Base-by-base conservation (phyloP, 2,797 vertebrate genomes). In the Odontamblyopus lacepedii region DNA sequence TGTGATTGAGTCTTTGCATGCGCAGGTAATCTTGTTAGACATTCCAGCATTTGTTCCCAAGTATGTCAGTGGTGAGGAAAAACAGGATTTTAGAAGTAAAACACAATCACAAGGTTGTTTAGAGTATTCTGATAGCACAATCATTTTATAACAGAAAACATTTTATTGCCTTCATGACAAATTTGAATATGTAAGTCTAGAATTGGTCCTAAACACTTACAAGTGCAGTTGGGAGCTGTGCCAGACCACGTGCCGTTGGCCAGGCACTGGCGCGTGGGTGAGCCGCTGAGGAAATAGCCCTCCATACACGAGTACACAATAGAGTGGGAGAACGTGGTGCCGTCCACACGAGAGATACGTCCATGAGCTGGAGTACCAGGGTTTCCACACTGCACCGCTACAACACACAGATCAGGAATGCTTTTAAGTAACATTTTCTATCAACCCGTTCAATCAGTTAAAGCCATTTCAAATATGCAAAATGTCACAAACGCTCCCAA, bases 211-310 rank as follows among this genome's bases (percentile, higher is more conserved):
- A 9, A 53, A 78, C 70, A 91, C 96, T 94, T 93, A 98, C 98
- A 91, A 89, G 97, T 98, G 89, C 98, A 99, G 87, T 98, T 98
- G 77, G 98, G 97, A 81, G 96, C 89, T 0, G 83, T 84, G 75
- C 96, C 96, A 77, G 97, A 97, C 98, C 98, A 99, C 0, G 98
- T 98, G 86, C 96, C 96, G 68, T 99, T 99, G 71, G 96, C 96
- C 76, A 97, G 94, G 80, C 98, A 99, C 55, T 97, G 96, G 51
- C 97, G 94, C 19, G 93, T 91, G 23, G 92, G 95, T 8, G 93
- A 92, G 27, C 98, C 98, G 16, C 94, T 95, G 78, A 99, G 95
- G 72, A 96, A 92, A 67, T 97, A 99, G 29, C 96, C 97, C 57
- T 98, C 97, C 86, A 95, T 83, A 9, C 98, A 99, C 1, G 95